Evolutionary conservation across 2,888 invertebrate species (phyloP).

Genomic region (Parnassius mnemosyne): DNA sequence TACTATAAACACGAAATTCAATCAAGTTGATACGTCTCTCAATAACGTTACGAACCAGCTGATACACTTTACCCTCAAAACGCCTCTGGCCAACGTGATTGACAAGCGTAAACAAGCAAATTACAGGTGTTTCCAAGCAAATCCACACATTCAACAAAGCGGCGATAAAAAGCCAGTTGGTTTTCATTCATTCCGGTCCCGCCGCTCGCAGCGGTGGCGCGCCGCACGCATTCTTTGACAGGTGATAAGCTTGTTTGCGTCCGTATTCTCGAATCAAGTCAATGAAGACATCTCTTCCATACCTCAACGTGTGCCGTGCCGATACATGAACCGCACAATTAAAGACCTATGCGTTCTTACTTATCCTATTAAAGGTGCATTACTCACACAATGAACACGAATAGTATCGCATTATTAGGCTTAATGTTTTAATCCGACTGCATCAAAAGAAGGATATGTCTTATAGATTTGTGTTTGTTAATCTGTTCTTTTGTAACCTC

Average conservation of each 20-base stretch:
- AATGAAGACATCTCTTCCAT: slow-evolving; percentile 24
- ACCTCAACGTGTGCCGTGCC: slow-evolving; percentile 21
- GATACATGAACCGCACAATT: slow-evolving; percentile 8
- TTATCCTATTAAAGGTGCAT: neutral
- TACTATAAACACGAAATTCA: neutral
- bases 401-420: too few species aligned
- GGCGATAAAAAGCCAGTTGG: slow-evolving; percentile 67
- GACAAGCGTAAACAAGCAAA: slow-evolving; percentile 46
- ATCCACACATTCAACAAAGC: slow-evolving; percentile 56
- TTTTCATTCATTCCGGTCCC: slow-evolving; percentile 42
- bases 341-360: slow-evolving; percentile 2
- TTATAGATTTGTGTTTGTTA: too few species aligned
- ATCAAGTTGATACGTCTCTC: slow-evolving; percentile 9
- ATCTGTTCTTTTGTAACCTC: too few species aligned
- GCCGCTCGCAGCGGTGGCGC: slow-evolving; percentile 28
- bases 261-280: slow-evolving; percentile 42
- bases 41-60: slow-evolving; percentile 10
- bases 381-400: too few species aligned
- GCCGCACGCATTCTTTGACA: slow-evolving; percentile 64
- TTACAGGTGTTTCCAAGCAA: slow-evolving; percentile 66
- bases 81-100: slow-evolving; percentile 22
- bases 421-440: too few species aligned
- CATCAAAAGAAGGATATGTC: too few species aligned
- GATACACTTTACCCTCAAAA: slow-evolving; percentile 18
- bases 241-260: slow-evolving; percentile 55